Conservation (phyloP, 2,888 invertebrate species). For the Zaprionus lineosus region DNA sequence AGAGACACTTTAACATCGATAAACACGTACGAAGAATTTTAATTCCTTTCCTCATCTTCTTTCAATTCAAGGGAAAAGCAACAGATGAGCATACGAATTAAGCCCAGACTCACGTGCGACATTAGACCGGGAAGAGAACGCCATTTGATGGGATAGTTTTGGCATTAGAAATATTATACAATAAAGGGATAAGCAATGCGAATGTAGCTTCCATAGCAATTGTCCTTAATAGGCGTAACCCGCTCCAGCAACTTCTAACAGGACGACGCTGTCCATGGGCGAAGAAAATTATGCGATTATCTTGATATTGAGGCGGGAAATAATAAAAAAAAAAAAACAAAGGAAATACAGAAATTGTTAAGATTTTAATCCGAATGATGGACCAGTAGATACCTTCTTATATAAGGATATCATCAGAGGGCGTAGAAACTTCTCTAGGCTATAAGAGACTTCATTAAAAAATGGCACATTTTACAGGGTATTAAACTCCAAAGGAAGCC, state of each 20-base stretch:
- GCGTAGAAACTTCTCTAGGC: too few relatives aligned
- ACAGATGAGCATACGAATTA: conserved; percentile 41
- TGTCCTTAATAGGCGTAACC: conserved; percentile 7
- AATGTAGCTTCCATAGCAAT: conserved; percentile 14
- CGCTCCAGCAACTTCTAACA: conserved; percentile 7
- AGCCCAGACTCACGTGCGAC: conserved; percentile 58
- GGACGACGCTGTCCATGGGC: conserved; percentile 34
- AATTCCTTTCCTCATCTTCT: too few relatives aligned
- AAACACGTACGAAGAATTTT: too few relatives aligned
- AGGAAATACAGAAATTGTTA: too few relatives aligned
- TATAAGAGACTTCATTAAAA: too few relatives aligned
- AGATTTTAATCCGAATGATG: not conserved
- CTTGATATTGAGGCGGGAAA: conserved; percentile 53
- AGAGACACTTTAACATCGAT: too few relatives aligned
- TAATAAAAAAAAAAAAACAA: conserved; percentile 15
- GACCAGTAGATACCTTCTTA: too few relatives aligned
- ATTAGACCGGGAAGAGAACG: conserved; percentile 23
- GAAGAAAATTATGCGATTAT: conserved; percentile 66
- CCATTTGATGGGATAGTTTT: conserved; percentile 54
- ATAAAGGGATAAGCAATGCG: conserved; percentile 17
- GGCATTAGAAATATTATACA: conserved; percentile 42
- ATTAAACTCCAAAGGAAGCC: conserved; percentile 45
- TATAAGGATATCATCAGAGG: too few relatives aligned
- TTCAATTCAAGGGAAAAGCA: conserved; percentile 14
- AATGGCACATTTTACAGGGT: not conserved